Evolutionary conservation across 2,113 vertebrate genomes (phyloP), one percentile per base, ranked within the genome.

Genomic region (Hippotragus niger): DNA sequence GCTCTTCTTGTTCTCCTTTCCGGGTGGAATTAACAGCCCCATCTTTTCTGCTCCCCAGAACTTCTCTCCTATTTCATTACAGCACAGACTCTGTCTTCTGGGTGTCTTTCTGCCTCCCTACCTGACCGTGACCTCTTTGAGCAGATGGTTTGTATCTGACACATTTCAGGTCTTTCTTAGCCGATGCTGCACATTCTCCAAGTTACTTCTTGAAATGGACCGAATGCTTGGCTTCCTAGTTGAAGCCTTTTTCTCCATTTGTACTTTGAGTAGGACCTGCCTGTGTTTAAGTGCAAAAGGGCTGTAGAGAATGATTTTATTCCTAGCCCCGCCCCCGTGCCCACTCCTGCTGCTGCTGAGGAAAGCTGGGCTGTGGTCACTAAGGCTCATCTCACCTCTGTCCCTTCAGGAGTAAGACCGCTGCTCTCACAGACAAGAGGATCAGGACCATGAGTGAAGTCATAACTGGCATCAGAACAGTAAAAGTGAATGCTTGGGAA

Each of bases 241-340:
- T 64, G 31, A 64, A 64, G 31, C 31, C 31, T 16, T 64, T 64
- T 33, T 33, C 6, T n/a, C 7, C 31, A 4, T 64, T n/a, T 64
- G 31, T n/a, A n/a, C 15, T n/a, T n/a, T n/a, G 62, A 64, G 31
- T n/a, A 64, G 62, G 31, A 64, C 6, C 62, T 17, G 15, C 31
- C 7, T 64, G 7, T 64, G 3, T 64, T 64, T 33, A 64, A 64
- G 14, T 64, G 60, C 60, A 64, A 64, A 62, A 62, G 3, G 29
- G 29, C 60, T 62, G 31, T 16, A 62, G 31, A 33, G 3, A 33
- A 64, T 17, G 0, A 8, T 64, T 64, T 64, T 0, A 17, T 17
- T 64, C 15, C 3, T 16, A 7, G 31, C 31, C 15, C 62, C 0
- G 0, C 6, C 31, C 15, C 62, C 0, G 0, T 29, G 7, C 62